A percentile compares a stretch with the other conserved stretches of the same genome.
phyloP scores from a whole-genome alignment of 2,797 vertebrate species.

The Podargus strigoides region DNA sequence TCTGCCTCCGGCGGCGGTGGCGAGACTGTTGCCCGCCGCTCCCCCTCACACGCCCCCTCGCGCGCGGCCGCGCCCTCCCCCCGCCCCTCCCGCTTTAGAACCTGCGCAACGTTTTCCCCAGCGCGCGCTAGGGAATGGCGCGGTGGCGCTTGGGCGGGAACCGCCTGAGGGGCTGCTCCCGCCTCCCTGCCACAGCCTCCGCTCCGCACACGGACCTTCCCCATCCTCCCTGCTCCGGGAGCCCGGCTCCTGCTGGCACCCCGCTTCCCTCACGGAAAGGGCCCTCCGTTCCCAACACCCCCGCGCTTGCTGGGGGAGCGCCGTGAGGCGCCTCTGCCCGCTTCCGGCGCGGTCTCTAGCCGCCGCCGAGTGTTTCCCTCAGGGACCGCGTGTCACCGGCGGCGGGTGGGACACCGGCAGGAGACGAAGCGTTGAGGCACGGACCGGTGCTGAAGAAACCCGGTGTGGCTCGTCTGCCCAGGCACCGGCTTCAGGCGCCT shows the following conservation, averaged over 20 bases:
- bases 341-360: not conserved
- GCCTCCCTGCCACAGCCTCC: too few relatives aligned
- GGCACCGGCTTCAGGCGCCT: not conserved
- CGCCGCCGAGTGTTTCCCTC: too few relatives aligned
- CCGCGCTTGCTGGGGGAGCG: too few relatives aligned
- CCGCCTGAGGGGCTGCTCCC: not conserved
- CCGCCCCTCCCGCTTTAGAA: constrained; percentile 71
- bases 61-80: constrained; percentile 60
- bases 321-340: not conserved
- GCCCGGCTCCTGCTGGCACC: not conserved
- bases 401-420: not conserved
- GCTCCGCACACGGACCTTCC: too few relatives aligned
- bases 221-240: too few relatives aligned
- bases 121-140: too few relatives aligned
- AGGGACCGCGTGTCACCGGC: not conserved
- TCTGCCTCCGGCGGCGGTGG: constrained; percentile 1
- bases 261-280: not conserved
- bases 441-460: not conserved
- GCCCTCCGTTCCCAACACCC: too few relatives aligned
- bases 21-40: constrained; percentile 33
- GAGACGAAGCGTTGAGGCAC: not conserved
- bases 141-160: not conserved
- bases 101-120: constrained; percentile 77
- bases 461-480: fast-evolving
- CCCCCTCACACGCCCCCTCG: constrained; percentile 64